Evolutionary conservation across 2,797 vertebrate genomes (phyloP).

Genomic region (Molossus alvarezi): DNA sequence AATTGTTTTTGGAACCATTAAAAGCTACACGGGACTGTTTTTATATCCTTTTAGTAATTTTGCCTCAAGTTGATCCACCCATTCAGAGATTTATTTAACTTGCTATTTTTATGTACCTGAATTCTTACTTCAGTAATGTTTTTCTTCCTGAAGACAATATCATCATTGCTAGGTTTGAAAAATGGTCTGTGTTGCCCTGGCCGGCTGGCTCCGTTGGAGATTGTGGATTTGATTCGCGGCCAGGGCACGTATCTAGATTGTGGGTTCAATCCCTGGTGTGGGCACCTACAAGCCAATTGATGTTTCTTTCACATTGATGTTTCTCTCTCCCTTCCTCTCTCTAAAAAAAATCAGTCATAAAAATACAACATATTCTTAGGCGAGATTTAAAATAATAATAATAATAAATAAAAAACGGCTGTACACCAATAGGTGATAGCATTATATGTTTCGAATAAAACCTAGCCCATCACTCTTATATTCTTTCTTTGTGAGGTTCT

Average conservation of each 20-base stretch:
- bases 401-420: not conserved
- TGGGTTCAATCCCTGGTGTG: not conserved
- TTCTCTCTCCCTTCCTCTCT: not conserved
- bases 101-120: constrained; percentile 44
- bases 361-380: not conserved
- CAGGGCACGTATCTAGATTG: not conserved
- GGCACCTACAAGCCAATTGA: not conserved
- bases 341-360: not conserved
- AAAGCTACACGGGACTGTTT: constrained; percentile 15
- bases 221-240: not conserved
- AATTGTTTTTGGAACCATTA: constrained; percentile 42
- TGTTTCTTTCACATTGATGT: not conserved
- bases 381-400: not conserved
- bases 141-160: not conserved
- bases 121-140: constrained; percentile 12
- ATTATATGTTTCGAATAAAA: constrained; percentile 67
- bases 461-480: not conserved
- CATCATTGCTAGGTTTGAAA: constrained; percentile 31
- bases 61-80: constrained; percentile 51
- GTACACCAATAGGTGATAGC: not conserved
- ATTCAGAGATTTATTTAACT: constrained; percentile 62
- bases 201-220: not conserved
- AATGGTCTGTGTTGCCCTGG: not conserved
- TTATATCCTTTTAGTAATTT: constrained; percentile 52
- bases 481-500: constrained; percentile 3